Evolutionary conservation across 2,888 invertebrate species (phyloP).

Genomic region (Diarsia rubi): DNA sequence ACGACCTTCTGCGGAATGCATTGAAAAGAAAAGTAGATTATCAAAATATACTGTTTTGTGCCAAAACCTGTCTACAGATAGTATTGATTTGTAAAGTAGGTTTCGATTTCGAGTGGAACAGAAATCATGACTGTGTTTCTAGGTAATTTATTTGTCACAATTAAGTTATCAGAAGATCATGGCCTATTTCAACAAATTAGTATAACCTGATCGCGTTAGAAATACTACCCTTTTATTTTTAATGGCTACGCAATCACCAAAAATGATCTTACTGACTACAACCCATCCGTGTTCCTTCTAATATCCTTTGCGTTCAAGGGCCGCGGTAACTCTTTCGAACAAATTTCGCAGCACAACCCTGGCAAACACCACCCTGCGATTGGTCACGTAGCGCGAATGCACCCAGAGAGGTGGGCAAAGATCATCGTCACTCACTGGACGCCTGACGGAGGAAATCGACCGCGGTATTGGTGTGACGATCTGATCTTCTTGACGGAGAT

Average conservation of each 20-base stretch:
- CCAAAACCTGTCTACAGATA: not conserved
- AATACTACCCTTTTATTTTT: no score
- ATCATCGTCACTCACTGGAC: not conserved
- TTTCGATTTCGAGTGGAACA: not conserved
- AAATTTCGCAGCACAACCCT: no score
- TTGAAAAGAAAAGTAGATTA: constrained; percentile 9
- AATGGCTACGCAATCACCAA: no score
- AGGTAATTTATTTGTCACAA: not conserved
- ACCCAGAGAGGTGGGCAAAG: not conserved
- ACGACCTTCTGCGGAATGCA: constrained; percentile 37
- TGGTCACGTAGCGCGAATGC: not conserved
- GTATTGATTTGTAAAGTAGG: not conserved
- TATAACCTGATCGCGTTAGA: no score
- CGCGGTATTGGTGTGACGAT: not conserved
- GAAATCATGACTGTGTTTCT: not conserved
- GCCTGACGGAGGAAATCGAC: not conserved
- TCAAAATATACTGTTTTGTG: not conserved
- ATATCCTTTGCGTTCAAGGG: no score
- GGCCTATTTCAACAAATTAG: no score
- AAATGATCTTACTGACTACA: no score
- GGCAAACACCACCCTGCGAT: no score
- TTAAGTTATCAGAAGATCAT: not conserved
- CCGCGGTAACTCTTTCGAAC: no score
- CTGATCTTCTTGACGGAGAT: not conserved
- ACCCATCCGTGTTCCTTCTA: no score